These are phyloP conservation scores for Amazona vittata DNA, from an alignment of 2,113 vertebrate genomes.

Conservation along the genomic window DNA sequence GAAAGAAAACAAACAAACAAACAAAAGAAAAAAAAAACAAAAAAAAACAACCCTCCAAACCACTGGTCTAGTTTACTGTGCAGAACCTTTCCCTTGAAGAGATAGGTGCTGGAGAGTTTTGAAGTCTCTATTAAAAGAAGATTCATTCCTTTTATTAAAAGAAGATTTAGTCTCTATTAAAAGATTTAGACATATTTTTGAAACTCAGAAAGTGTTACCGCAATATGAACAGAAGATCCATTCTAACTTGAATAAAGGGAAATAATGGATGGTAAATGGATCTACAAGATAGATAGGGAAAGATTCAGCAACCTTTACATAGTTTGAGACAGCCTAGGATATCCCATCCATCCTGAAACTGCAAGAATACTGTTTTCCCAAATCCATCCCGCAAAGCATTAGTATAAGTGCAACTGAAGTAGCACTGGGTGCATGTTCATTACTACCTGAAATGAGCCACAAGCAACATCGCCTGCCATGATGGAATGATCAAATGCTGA, in stretches of 20 bases:
- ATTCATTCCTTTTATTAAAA: neutral
- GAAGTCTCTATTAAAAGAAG: neutral
- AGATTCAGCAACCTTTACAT: neutral
- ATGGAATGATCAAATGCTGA: neutral
- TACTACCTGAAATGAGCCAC: neutral
- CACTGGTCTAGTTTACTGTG: neutral
- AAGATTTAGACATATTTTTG: conserved; percentile 5
- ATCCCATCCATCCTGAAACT: neutral
- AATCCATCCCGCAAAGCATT: neutral
- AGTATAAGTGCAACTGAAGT: neutral
- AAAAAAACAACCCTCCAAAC: accelerated
- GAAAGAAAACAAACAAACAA: neutral
- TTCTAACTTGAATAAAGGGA: neutral
- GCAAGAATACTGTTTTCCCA: neutral
- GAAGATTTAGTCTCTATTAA: neutral
- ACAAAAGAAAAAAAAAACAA: neutral
- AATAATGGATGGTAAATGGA: neutral
- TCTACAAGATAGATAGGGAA: neutral
- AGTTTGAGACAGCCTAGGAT: neutral
- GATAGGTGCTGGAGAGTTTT: neutral
- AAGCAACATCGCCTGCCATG: neutral
- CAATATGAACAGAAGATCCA: neutral
- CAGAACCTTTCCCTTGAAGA: neutral
- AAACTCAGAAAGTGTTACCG: neutral
- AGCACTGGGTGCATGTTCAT: accelerated